These are phyloP conservation scores for Calyptomena viridis DNA, from an alignment of 2,113 vertebrate genomes.

Conservation along the genomic window DNA sequence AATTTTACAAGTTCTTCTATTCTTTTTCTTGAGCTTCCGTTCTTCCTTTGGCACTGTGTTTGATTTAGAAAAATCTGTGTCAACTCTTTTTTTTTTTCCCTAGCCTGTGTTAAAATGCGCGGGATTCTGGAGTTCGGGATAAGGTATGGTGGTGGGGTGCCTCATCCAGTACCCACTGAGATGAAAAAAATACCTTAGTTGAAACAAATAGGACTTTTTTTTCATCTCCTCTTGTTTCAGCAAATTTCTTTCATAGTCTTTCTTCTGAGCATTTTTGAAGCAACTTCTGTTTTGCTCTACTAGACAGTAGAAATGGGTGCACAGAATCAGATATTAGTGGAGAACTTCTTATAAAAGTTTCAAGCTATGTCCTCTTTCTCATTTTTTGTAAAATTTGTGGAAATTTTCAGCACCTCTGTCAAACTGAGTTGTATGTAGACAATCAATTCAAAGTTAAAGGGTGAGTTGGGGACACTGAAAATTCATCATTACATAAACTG, in stretches of 20 bases:
- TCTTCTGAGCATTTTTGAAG: not conserved
- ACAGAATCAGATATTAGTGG: not conserved
- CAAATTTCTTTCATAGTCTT: not conserved
- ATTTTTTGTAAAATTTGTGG: not conserved
- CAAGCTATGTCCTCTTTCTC: not conserved
- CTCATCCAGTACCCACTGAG: not conserved
- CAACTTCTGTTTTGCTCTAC: not conserved
- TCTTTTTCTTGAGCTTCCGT: not conserved
- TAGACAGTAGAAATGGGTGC: not conserved
- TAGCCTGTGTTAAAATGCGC: not conserved
- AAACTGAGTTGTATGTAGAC: not conserved
- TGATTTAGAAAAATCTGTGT: not conserved
- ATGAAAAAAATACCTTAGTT: not conserved
- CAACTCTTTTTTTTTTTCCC: not conserved
- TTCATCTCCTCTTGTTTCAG: not conserved
- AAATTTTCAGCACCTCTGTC: not conserved
- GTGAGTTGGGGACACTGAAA: slow-evolving; percentile 3
- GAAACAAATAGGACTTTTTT: not conserved
- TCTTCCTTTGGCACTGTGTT: not conserved
- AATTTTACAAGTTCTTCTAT: not conserved
- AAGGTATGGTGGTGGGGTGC: accelerated
- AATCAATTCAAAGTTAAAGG: slow-evolving; percentile 7
- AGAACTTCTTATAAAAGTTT: not conserved
- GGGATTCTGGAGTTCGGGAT: not conserved
- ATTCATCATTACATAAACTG: slow-evolving; percentile 42